These are phyloP conservation scores for Automeris io DNA, from an alignment of 2,888 invertebrate species.

Conservation along the genomic window DNA sequence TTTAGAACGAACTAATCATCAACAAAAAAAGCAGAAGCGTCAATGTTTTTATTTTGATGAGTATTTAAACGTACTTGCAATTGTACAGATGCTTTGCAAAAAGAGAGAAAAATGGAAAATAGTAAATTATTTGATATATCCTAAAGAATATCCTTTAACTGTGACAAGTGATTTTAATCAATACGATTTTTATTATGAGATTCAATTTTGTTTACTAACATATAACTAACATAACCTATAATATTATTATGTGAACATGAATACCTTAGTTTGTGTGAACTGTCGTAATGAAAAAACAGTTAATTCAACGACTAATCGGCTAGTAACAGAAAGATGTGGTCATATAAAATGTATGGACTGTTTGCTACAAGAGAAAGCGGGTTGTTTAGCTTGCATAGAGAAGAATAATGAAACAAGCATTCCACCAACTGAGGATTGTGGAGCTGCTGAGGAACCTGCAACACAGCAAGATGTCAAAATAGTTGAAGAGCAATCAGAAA, in stretches of 20 bases:
- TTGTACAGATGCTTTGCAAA: slow-evolving; percentile 19
- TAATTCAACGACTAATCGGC: slow-evolving; percentile 76
- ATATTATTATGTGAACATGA: slow-evolving; percentile 48
- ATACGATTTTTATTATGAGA: not conserved
- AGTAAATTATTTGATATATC: slow-evolving; percentile 6
- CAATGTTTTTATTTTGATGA: no score
- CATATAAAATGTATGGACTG: slow-evolving; percentile 86
- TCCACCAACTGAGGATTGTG: slow-evolving; percentile 20
- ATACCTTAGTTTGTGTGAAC: slow-evolving; percentile 75
- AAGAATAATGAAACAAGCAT: no score
- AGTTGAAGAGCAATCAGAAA: slow-evolving; percentile 13
- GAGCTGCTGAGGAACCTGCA: slow-evolving; percentile 18
- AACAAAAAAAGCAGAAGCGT: no score
- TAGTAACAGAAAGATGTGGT: slow-evolving; percentile 85
- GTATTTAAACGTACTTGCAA: slow-evolving; percentile 19
- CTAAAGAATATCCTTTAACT: slow-evolving; percentile 6
- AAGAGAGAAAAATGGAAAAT: slow-evolving; percentile 13
- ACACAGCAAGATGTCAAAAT: slow-evolving; percentile 15
- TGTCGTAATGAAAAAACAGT: slow-evolving; percentile 75
- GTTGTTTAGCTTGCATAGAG: slow-evolving; percentile 75
- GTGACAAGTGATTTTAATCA: not conserved
- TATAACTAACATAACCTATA: slow-evolving; percentile 29
- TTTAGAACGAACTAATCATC: no score
- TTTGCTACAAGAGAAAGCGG: slow-evolving; percentile 80
- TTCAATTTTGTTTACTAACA: slow-evolving; percentile 1